A percentile compares a stretch with the other conserved stretches of the same genome.
These are phyloP conservation scores for Hydrolagus colliei DNA, from an alignment of 2,797 vertebrate species.

Conservation along the genomic window DNA sequence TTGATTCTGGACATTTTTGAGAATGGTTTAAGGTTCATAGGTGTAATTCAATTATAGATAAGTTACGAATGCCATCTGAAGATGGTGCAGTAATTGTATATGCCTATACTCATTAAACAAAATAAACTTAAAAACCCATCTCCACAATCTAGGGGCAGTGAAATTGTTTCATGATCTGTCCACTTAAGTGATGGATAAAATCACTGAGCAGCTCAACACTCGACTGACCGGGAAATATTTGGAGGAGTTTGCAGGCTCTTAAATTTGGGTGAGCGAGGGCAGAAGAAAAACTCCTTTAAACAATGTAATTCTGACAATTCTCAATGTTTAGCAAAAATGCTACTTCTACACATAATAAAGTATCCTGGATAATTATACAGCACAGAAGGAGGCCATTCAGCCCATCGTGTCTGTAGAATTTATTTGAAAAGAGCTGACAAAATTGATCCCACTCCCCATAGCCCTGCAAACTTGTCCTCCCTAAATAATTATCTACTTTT, in stretches of 20 bases:
- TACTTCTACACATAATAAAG: not conserved
- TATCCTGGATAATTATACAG: not conserved
- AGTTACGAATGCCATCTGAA: not conserved
- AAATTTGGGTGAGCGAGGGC: not conserved
- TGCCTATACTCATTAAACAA: not conserved
- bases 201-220: not conserved
- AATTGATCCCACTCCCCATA: too few relatives aligned
- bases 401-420: too few relatives aligned
- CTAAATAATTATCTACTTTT: too few relatives aligned
- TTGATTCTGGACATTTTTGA: not conserved
- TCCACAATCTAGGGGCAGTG: not conserved
- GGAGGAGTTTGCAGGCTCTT: not conserved
- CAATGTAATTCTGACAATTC: not conserved
- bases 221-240: not conserved
- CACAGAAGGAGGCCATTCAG: too few relatives aligned
- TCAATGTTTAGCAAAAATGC: not conserved
- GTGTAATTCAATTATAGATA: not conserved
- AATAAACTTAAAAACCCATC: not conserved
- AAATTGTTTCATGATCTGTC: not conserved
- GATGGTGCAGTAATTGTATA: not conserved
- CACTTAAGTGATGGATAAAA: not conserved
- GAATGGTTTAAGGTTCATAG: not conserved
- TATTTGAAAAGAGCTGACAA: too few relatives aligned
- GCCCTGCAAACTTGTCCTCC: too few relatives aligned
- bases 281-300: not conserved